Evolutionary conservation across 2,797 vertebrate genomes (phyloP).

Genomic region (Esox masquinongy): DNA sequence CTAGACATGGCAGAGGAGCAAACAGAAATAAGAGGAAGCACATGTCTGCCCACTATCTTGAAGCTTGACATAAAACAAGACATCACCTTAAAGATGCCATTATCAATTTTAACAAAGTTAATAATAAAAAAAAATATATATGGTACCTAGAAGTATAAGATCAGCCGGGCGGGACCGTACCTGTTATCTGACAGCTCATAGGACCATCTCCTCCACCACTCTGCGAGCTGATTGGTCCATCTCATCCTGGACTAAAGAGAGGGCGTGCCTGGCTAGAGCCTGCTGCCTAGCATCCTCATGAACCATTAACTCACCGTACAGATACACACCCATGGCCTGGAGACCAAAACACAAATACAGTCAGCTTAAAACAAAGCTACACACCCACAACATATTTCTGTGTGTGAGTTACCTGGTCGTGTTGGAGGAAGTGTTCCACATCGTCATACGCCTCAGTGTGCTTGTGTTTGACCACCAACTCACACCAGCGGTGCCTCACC

Average conservation of each 20-base stretch:
- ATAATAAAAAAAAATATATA: not conserved
- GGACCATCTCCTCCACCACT: slow-evolving; percentile 93
- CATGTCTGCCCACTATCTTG: not conserved
- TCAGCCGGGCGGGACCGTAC: slow-evolving; percentile 35
- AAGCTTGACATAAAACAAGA: not conserved
- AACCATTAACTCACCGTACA: slow-evolving; percentile 97
- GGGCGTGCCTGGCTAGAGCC: slow-evolving; percentile 83
- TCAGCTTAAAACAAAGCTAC: slow-evolving; percentile 13
- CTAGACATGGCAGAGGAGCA: not conserved
- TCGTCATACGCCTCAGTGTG: slow-evolving; percentile 78
- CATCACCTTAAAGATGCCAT: not conserved
- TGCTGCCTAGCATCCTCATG: slow-evolving; percentile 88
- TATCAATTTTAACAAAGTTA: not conserved
- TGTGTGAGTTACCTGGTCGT: slow-evolving; percentile 81
- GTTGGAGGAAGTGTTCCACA: slow-evolving; percentile 85
- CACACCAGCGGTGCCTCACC: slow-evolving; percentile 97
- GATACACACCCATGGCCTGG: slow-evolving; percentile 96
- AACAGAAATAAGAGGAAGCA: not conserved
- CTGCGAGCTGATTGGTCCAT: slow-evolving; percentile 86
- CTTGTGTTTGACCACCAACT: slow-evolving; percentile 88
- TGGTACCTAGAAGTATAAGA: slow-evolving; percentile 23
- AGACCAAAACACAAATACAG: slow-evolving; percentile 28
- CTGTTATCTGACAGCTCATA: slow-evolving; percentile 64
- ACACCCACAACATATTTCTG: not conserved
- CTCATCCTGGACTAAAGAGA: slow-evolving; percentile 77